Evolutionary conservation across 2,888 invertebrate species (phyloP).

Genomic region (Thelaira solivaga): DNA sequence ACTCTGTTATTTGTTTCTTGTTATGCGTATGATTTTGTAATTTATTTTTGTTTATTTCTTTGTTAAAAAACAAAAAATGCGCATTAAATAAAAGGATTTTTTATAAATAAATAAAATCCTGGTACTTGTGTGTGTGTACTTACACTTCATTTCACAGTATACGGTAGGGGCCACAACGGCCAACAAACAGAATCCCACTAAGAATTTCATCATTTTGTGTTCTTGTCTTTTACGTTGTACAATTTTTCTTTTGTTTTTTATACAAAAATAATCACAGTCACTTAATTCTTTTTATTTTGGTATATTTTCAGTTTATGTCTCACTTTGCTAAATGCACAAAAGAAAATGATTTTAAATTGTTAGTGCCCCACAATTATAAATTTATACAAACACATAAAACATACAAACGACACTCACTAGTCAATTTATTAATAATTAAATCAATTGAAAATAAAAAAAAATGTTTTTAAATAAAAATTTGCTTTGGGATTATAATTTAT

Average conservation of each 20-base stretch:
- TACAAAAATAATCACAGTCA: conserved; percentile 70
- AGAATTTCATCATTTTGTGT: conserved; percentile 79
- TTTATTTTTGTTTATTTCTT: not conserved
- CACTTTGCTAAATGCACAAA: conserved; percentile 70
- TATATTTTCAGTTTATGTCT: conserved; percentile 60
- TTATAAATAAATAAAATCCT: too few relatives aligned
- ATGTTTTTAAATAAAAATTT: conserved; percentile 29
- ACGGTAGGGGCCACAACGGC: conserved; percentile 72
- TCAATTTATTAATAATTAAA: conserved; percentile 30
- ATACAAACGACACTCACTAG: too few relatives aligned
- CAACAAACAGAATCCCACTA: conserved; percentile 78
- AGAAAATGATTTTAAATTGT: conserved; percentile 70
- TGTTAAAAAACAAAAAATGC: conserved; percentile 25
- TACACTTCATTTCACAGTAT: conserved; percentile 82
- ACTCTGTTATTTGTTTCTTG: conserved; percentile 29
- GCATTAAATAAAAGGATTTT: too few relatives aligned
- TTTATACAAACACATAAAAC: conserved; percentile 62
- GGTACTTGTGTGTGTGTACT: too few relatives aligned
- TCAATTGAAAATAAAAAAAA: too few relatives aligned
- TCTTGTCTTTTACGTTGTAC: conserved; percentile 46
- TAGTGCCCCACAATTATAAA: conserved; percentile 68
- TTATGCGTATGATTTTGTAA: conserved; percentile 24
- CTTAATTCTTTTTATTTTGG: conserved; percentile 51
- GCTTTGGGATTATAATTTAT: conserved; percentile 50
- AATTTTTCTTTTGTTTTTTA: too few relatives aligned